A percentile compares a stretch with the other conserved stretches of the same genome.
Evolutionary conservation across 2,113 vertebrate genomes (phyloP).

Genomic region (Microcebus jonahi): DNA sequence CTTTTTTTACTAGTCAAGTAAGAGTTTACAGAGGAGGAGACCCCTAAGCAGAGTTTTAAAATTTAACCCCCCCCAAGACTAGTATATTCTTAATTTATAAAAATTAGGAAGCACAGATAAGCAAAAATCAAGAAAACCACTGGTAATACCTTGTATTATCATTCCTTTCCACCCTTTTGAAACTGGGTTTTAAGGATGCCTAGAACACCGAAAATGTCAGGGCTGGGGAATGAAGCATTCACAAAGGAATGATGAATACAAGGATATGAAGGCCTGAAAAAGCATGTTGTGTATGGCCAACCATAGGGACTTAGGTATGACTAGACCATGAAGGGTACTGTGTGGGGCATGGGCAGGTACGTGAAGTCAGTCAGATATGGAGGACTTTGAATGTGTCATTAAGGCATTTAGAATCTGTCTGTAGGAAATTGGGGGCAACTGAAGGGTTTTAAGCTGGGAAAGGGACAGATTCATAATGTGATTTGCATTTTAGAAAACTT

Average conservation of each 20-base stretch:
- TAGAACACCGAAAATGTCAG: neutral
- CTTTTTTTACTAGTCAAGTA: neutral
- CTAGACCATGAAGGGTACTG: neutral
- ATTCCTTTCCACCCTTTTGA: neutral
- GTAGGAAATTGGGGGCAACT: neutral
- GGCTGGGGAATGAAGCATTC: neutral
- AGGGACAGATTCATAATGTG: slow-evolving; percentile 19
- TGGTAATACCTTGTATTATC: neutral
- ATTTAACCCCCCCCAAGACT: neutral
- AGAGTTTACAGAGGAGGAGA: neutral
- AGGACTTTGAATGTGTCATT: neutral
- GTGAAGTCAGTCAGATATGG: neutral
- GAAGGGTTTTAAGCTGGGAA: neutral
- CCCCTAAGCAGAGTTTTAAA: neutral
- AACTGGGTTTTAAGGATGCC: neutral
- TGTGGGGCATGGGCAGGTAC: neutral
- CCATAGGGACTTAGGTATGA: neutral
- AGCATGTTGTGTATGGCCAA: neutral
- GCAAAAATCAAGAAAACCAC: neutral
- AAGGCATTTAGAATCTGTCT: neutral
- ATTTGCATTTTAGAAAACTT: slow-evolving; percentile 1
- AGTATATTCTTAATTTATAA: slow-evolving; percentile 2
- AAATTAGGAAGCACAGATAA: neutral
- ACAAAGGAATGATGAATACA: neutral
- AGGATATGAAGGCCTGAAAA: neutral